Conservation (phyloP, 2,797 vertebrate genomes). For the Phoeniculus purpureus region DNA sequence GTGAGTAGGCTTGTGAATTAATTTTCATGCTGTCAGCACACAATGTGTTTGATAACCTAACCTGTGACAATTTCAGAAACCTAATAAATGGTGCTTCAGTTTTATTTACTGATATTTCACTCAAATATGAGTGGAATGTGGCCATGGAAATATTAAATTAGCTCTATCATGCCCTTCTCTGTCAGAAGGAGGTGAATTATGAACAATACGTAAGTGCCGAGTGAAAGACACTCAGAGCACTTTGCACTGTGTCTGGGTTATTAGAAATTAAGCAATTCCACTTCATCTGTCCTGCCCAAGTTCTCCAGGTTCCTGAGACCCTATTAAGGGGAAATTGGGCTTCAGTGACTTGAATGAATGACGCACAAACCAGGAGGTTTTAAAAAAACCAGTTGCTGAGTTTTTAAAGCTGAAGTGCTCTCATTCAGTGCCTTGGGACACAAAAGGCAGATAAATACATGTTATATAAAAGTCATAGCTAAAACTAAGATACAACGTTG, state of each 20-base stretch:
- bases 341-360: background rate
- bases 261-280: conserved; percentile 65
- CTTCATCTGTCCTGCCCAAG: conserved; percentile 46
- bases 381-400: background rate
- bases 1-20: conserved; percentile 52
- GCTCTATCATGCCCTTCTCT: conserved; percentile 71
- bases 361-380: background rate
- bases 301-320: conserved; percentile 33
- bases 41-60: conserved; percentile 65
- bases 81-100: conserved; percentile 71
- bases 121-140: conserved; percentile 68
- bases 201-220: conserved; percentile 62
- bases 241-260: conserved; percentile 55
- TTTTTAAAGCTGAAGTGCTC: background rate
- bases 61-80: conserved; percentile 69
- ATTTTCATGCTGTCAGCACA: conserved; percentile 55
- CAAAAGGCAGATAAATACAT: background rate
- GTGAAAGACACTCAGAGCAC: conserved; percentile 28
- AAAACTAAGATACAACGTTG: background rate
- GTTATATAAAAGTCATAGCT: background rate
- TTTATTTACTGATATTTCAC: conserved; percentile 76
- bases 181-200: conserved; percentile 70
- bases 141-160: conserved; percentile 67
- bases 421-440: background rate
- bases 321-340: conserved; percentile 41